phyloP scores from a whole-genome alignment of 2,888 invertebrate genomes.

The Autographa pulchrina region DNA sequence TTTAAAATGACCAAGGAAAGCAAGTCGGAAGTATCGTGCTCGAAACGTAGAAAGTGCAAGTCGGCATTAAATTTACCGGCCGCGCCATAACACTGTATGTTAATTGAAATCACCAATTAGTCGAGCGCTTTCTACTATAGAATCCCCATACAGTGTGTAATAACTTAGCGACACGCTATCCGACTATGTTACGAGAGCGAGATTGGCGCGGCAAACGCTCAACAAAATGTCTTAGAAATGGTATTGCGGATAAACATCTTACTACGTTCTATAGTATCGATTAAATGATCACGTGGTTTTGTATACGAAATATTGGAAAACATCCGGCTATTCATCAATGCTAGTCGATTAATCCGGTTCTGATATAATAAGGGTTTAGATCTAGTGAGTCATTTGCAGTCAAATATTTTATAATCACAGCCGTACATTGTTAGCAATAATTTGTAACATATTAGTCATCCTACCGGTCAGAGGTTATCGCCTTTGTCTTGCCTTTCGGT shows the following conservation, averaged over 20 bases:
- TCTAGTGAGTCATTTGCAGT: slow-evolving; percentile 8
- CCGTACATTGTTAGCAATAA: slow-evolving; percentile 27
- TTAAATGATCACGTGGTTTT: neutral
- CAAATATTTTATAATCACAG: slow-evolving; percentile 7
- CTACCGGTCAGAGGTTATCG: slow-evolving; percentile 48
- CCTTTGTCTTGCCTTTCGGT: slow-evolving; percentile 29
- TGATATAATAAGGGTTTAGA: slow-evolving; percentile 3
- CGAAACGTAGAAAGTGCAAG: slow-evolving; percentile 83
- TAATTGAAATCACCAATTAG: slow-evolving; percentile 83
- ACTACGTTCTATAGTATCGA: slow-evolving; percentile 1
- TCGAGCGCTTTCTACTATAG: slow-evolving; percentile 70
- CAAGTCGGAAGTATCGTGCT: slow-evolving; percentile 77
- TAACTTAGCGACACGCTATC: slow-evolving; percentile 69
- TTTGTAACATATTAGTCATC: slow-evolving; percentile 52
- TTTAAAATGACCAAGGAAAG: slow-evolving; percentile 65
- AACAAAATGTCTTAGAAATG: slow-evolving; percentile 37
- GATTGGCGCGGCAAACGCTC: slow-evolving; percentile 46
- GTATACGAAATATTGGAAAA: neutral
- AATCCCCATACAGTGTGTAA: slow-evolving; percentile 71
- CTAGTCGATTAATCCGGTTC: neutral
- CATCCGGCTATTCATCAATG: neutral
- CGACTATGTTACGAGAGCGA: slow-evolving; percentile 47
- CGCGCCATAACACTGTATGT: slow-evolving; percentile 76
- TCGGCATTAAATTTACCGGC: slow-evolving; percentile 75
- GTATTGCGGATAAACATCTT: slow-evolving; percentile 17